A percentile compares a stretch with the other conserved stretches of the same genome.
Evolutionary conservation across 2,888 invertebrate genomes (phyloP).

Genomic region (Rotaria magnacalcarata): DNA sequence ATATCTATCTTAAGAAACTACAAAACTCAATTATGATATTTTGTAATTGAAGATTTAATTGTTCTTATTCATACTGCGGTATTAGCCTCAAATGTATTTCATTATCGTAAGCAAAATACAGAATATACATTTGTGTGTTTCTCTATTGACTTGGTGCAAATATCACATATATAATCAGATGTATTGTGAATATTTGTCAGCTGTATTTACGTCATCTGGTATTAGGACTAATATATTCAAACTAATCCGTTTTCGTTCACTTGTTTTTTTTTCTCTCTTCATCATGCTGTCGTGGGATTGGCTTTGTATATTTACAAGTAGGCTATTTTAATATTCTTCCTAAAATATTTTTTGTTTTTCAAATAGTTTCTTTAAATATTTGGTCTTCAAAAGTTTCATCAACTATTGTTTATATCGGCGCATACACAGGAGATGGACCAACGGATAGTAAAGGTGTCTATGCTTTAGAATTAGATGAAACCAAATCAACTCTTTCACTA

Average conservation of each 20-base stretch:
- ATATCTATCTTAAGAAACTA: no score
- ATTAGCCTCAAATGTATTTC: no score
- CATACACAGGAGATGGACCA: background rate
- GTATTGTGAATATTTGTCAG: conserved; percentile 1
- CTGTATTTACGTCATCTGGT: background rate
- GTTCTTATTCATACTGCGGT: no score
- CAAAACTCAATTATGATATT: no score
- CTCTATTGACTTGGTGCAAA: background rate
- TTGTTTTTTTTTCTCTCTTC: background rate
- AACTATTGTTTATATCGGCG: background rate
- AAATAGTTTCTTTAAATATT: background rate
- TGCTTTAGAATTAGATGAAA: background rate
- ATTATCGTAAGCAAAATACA: no score
- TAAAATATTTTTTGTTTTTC: background rate
- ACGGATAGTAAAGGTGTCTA: background rate
- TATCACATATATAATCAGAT: background rate
- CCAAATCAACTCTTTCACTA: background rate
- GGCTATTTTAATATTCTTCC: background rate
- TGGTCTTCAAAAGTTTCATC: background rate
- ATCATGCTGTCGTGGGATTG: background rate
- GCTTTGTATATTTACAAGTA: background rate
- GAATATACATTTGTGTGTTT: background rate
- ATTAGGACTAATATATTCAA: background rate
- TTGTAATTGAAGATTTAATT: no score
- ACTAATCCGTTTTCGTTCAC: no score